A percentile compares a stretch with the other conserved stretches of the same genome.
These are phyloP conservation scores for Chionoecetes opilio DNA, from an alignment of 1,140 invertebrate species.

Conservation along the genomic window DNA sequence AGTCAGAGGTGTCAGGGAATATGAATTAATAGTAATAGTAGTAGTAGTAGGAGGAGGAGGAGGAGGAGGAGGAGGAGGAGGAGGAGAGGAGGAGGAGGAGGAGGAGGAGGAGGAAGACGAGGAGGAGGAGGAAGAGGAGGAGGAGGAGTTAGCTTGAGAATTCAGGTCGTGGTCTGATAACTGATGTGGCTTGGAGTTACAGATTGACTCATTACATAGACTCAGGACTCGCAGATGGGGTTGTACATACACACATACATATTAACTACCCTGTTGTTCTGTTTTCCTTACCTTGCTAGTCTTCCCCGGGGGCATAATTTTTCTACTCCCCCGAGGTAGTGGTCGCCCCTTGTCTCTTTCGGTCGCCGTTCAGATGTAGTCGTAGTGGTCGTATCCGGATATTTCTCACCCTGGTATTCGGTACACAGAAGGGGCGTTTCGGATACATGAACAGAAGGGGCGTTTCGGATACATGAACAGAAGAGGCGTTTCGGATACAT, in stretches of 20 bases:
- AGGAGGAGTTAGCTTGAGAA: not conserved
- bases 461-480: too few relatives aligned
- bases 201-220: not conserved
- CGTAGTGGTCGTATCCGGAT: not conserved
- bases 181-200: not conserved
- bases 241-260: too few relatives aligned
- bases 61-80: constrained; percentile 18
- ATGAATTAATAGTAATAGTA: not conserved
- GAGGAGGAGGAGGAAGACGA: too few relatives aligned
- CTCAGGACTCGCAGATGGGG: not conserved
- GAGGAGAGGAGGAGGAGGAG: not conserved
- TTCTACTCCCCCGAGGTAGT: not conserved
- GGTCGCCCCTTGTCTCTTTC: not conserved
- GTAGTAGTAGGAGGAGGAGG: not conserved
- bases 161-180: not conserved
- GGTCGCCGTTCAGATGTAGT: too few relatives aligned
- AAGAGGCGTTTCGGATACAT: too few relatives aligned
- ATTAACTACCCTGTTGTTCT: not conserved
- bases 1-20: not conserved
- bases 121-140: too few relatives aligned
- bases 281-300: not conserved
- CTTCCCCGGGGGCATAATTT: not conserved
- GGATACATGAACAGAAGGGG: not conserved
- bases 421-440: not conserved
- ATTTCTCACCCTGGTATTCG: not conserved